Conservation (phyloP, 2,113 vertebrate species). For the Pachycephala philippinensis region DNA sequence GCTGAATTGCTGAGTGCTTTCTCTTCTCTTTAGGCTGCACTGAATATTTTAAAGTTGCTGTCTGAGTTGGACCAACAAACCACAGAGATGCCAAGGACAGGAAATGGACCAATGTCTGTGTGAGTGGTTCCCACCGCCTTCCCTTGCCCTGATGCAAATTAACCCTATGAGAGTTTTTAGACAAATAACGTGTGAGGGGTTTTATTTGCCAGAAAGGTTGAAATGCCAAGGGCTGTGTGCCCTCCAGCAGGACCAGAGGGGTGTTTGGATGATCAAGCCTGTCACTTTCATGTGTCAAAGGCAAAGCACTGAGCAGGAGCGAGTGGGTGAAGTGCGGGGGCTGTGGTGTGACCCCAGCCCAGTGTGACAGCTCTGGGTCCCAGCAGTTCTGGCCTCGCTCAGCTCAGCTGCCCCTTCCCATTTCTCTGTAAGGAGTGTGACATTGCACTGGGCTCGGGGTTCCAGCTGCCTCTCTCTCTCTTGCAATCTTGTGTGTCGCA, state of each 20-base stretch:
- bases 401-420: not conserved
- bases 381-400: not conserved
- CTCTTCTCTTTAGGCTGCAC: slow-evolving; percentile 81
- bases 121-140: slow-evolving; percentile 69
- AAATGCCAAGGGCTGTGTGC: not conserved
- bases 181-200: not conserved
- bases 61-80: slow-evolving; percentile 94
- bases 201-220: not conserved
- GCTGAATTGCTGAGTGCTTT: not conserved
- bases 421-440: not conserved
- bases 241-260: not conserved
- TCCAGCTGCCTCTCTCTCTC: not conserved
- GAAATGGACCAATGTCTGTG: slow-evolving; percentile 94
- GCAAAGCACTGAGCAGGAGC: not conserved
- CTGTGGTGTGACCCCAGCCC: not conserved
- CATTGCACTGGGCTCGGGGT: not conserved
- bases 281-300: not conserved
- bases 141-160: not conserved
- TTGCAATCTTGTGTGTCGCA: not conserved
- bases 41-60: slow-evolving; percentile 96
- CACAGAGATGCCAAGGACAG: slow-evolving; percentile 86
- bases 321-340: not conserved
- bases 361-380: not conserved
- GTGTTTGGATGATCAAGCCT: not conserved
- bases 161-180: not conserved